phyloP scores from a whole-genome alignment of 1,140 invertebrate species.

The Phortica variegata region DNA sequence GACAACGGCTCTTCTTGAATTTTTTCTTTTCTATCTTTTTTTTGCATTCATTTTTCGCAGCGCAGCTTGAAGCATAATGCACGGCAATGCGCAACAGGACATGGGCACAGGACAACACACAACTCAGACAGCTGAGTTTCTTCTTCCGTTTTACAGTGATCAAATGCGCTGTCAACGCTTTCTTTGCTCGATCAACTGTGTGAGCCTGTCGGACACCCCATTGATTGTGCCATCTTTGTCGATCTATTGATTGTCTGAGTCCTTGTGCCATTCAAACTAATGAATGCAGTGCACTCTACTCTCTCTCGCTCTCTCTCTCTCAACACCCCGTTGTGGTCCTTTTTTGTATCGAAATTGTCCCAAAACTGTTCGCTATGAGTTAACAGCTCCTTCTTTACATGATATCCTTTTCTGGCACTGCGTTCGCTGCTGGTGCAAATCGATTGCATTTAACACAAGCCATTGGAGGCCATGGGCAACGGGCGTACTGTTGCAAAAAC shows the following conservation, averaged over 20 bases:
- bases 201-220: conserved; percentile 16
- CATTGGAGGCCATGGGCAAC: background rate
- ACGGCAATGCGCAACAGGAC: background rate
- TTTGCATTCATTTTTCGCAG: conserved; percentile 4
- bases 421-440: conserved; percentile 51
- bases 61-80: conserved; percentile 13
- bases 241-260: conserved; percentile 33
- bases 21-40: too few relatives aligned
- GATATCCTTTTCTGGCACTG: too few relatives aligned
- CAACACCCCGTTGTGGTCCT: conserved; percentile 28
- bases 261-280: conserved; percentile 13
- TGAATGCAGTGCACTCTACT: too few relatives aligned
- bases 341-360: background rate
- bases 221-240: conserved; percentile 34
- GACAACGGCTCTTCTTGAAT: too few relatives aligned
- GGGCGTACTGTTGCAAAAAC: background rate
- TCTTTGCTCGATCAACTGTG: too few relatives aligned
- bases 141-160: conserved; percentile 27
- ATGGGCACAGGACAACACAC: conserved; percentile 2
- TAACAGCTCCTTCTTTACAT: conserved; percentile 25
- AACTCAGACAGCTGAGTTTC: conserved; percentile 27
- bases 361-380: background rate
- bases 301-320: too few relatives aligned
- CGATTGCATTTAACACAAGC: conserved; percentile 43
- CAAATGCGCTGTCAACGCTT: conserved; percentile 15